Base-by-base conservation (phyloP, 2,113 vertebrate species). In the Redunca redunca region DNA sequence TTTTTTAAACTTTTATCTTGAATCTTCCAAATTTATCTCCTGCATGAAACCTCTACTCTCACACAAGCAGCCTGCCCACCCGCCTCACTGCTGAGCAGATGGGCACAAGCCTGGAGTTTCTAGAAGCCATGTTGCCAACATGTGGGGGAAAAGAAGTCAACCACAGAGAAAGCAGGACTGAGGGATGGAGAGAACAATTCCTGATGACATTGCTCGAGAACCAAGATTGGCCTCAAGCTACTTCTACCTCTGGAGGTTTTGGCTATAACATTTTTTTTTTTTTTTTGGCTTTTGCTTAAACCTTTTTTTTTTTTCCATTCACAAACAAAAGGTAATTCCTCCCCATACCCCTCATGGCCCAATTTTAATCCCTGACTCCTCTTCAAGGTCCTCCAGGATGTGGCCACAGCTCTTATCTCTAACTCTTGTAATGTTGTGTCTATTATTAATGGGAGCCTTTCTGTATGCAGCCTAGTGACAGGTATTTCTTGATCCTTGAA, bases 11-110 rank as follows among this genome's bases (percentile, higher is more conserved):
- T 57, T 84, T 78, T 57, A 50, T 78, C n/a, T 89, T 82, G 85
- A 83, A 86, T 92, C 52, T 94, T 94, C 46, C 84, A 96, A 97
- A 92, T 74, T 13, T 87, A 83, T 90, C 71, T 46, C 64, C 82
- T 43, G 30, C 17, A 52, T 71, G 36, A 94, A 97, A 90, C 36
- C 40, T 91, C 83, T 78, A 25, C 83, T 91, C 62, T 96, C 83
- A 33, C 50, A 88, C 30, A 94, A 94, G 50, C 92, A 84, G 64
- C 84, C 92, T 30, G 58, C 25, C 88, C 4, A 0, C 46, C n/a
- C 25, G 3, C 77, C 93, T 88, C 57, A 23, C 28, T 28, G 88
- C 86, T 93, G 17, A 88, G 82, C 64, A 95, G 60, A 71, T 50
- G 43, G 26, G 40, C 82, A 11, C 4, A 88, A 87, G 36, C 30